These are phyloP conservation scores for Therioaphis trifolii DNA, from an alignment of 2,888 invertebrate genomes.

Conservation along the genomic window DNA sequence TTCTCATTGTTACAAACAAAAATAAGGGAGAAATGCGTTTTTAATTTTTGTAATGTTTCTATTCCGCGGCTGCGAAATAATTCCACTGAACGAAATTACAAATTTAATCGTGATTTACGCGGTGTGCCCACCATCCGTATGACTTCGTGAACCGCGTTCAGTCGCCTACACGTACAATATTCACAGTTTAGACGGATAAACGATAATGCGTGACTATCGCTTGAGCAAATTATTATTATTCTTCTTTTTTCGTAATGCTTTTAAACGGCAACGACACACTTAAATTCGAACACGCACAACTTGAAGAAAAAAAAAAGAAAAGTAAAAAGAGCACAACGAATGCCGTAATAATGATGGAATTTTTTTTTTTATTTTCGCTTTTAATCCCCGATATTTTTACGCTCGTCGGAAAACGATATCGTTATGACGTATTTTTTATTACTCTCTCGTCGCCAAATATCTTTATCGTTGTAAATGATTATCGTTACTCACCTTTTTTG, in stretches of 20 bases:
- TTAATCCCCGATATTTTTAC: no score
- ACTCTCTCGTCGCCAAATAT: no score
- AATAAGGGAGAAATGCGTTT: slow-evolving; percentile 17
- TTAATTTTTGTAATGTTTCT: slow-evolving; percentile 22
- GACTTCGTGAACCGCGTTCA: slow-evolving; percentile 11
- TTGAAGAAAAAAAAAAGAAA: no score
- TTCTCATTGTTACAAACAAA: background rate
- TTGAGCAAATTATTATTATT: slow-evolving; percentile 28
- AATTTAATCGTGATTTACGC: slow-evolving; percentile 37
- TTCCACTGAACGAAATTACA: slow-evolving; percentile 11
- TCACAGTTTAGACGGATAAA: slow-evolving; percentile 22
- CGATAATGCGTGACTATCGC: slow-evolving; percentile 41
- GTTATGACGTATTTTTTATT: no score
- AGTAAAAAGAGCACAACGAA: no score
- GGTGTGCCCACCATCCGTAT: background rate
- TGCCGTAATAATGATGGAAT: no score
- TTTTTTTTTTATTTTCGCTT: no score
- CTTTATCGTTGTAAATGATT: no score
- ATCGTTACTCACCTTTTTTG: no score
- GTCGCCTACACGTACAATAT: no score
- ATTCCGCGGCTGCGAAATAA: slow-evolving; percentile 5
- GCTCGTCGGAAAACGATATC: no score
- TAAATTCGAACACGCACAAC: slow-evolving; percentile 6
- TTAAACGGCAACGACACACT: slow-evolving; percentile 21
- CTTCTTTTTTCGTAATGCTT: slow-evolving; percentile 4